A percentile compares a stretch with the other conserved stretches of the same genome.
These are phyloP conservation scores for Byasa hedistus DNA, from an alignment of 2,888 invertebrate genomes.

Conservation along the genomic window DNA sequence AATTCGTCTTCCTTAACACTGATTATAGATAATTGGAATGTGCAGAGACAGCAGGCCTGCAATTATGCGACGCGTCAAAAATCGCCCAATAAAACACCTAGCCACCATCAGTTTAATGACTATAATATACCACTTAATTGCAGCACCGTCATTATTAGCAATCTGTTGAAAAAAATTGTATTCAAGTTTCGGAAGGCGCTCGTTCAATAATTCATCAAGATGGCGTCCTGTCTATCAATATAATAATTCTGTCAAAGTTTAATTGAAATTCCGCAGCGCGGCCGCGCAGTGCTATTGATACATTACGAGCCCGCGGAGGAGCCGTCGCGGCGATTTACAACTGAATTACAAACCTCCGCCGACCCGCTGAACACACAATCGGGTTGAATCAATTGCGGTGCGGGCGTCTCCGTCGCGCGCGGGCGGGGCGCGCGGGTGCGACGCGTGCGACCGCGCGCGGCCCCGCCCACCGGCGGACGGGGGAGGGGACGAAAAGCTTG, in stretches of 20 bases:
- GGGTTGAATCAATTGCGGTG: slow-evolving; percentile 70
- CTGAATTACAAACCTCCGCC: slow-evolving; percentile 77
- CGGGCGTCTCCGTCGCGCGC: slow-evolving; percentile 43
- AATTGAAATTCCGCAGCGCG: slow-evolving; percentile 72
- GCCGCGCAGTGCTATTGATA: slow-evolving; percentile 72
- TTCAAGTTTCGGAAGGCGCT: slow-evolving; percentile 40
- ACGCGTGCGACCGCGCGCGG: slow-evolving; percentile 41
- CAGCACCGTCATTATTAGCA: slow-evolving; percentile 40
- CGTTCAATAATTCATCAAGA: slow-evolving; percentile 68
- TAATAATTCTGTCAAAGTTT: slow-evolving; percentile 78
- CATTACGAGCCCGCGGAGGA: slow-evolving; percentile 74
- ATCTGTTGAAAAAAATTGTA: slow-evolving; percentile 46
- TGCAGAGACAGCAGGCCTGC: slow-evolving; percentile 9
- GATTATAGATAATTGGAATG: slow-evolving; percentile 15
- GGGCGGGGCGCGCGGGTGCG: neutral
- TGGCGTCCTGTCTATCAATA: slow-evolving; percentile 70
- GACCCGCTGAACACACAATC: slow-evolving; percentile 74
- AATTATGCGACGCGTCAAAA: slow-evolving; percentile 33
- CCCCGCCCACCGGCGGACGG: slow-evolving; percentile 63
- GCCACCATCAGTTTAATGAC: slow-evolving; percentile 19
- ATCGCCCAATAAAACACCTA: slow-evolving; percentile 31
- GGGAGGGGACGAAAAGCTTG: slow-evolving; percentile 68
- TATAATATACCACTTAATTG: slow-evolving; percentile 38
- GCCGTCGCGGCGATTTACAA: slow-evolving; percentile 74
- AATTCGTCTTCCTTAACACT: slow-evolving; percentile 3